Percentiles rank a stretch among this genome's conserved stretches.
phyloP scores from a whole-genome alignment of 2,888 invertebrate genomes.

The Dysmachus trigonus region DNA sequence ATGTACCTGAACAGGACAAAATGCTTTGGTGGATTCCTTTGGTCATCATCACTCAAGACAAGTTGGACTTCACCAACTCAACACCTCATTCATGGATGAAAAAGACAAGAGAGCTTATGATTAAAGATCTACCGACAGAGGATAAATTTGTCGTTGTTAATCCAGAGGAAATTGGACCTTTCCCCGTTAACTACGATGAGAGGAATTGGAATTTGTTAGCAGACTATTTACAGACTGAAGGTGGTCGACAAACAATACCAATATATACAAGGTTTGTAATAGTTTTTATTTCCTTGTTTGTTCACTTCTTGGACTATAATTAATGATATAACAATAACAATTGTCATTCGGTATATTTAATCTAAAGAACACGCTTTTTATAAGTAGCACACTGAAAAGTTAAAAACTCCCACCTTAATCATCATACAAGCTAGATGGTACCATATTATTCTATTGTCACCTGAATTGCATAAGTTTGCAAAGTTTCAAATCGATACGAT shows the following conservation, averaged over 20 bases:
- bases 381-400: too few relatives aligned
- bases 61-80: constrained; percentile 69
- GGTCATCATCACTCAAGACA: constrained; percentile 69
- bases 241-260: constrained; percentile 70
- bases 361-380: too few relatives aligned
- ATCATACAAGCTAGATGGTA: too few relatives aligned
- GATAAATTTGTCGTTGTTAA: constrained; percentile 80
- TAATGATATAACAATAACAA: too few relatives aligned
- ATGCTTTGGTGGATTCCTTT: constrained; percentile 81
- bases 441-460: too few relatives aligned
- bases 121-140: constrained; percentile 68
- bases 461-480: too few relatives aligned
- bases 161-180: constrained; percentile 85
- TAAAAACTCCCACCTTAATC: too few relatives aligned
- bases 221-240: constrained; percentile 69
- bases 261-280: constrained; percentile 68
- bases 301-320: too few relatives aligned
- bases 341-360: too few relatives aligned
- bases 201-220: constrained; percentile 81
- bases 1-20: constrained; percentile 75
- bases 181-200: constrained; percentile 83
- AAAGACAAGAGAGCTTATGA: constrained; percentile 66
- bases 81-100: constrained; percentile 73
- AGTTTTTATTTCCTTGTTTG: background rate
- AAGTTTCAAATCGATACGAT: too few relatives aligned